A percentile compares a stretch with the other conserved stretches of the same genome.
Conservation (phyloP, 2,113 vertebrate species). For the Turnix velox region DNA sequence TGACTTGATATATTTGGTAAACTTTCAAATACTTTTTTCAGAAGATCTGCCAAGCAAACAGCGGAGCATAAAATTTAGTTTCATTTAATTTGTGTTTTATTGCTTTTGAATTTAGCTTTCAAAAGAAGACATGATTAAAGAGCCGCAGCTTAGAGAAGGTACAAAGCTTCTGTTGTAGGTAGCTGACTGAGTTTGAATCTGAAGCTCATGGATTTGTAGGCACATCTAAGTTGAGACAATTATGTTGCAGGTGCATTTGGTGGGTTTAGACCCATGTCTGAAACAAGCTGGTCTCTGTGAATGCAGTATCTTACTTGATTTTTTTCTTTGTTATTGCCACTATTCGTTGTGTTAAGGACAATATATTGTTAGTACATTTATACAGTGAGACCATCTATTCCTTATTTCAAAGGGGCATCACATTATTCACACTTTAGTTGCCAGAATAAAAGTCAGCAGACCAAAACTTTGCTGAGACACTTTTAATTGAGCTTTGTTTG, state of each 20-base stretch:
- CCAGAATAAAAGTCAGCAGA: not conserved
- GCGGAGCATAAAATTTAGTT: slow-evolving; percentile 20
- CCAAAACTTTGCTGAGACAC: not conserved
- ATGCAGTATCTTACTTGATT: not conserved
- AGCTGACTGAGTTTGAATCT: not conserved
- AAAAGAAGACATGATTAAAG: slow-evolving; percentile 18
- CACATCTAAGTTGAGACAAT: not conserved
- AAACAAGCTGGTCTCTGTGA: not conserved
- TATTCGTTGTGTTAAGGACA: not conserved
- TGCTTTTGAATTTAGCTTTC: slow-evolving; percentile 50
- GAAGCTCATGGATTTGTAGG: not conserved
- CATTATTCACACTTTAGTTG: not conserved
- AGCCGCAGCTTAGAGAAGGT: not conserved
- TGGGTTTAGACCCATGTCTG: not conserved
- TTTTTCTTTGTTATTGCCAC: not conserved
- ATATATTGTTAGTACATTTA: not conserved
- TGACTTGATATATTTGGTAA: slow-evolving; percentile 65
- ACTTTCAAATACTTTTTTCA: slow-evolving; percentile 61
- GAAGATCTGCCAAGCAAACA: slow-evolving; percentile 62
- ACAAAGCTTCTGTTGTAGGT: slow-evolving; percentile 34
- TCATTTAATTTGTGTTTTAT: slow-evolving; percentile 66
- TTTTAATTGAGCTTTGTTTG: not conserved
- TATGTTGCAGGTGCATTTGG: not conserved
- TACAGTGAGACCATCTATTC: not conserved
- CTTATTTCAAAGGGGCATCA: not conserved